phyloP scores from a whole-genome alignment of 2,888 invertebrate genomes.

The Tholera decimalis region DNA sequence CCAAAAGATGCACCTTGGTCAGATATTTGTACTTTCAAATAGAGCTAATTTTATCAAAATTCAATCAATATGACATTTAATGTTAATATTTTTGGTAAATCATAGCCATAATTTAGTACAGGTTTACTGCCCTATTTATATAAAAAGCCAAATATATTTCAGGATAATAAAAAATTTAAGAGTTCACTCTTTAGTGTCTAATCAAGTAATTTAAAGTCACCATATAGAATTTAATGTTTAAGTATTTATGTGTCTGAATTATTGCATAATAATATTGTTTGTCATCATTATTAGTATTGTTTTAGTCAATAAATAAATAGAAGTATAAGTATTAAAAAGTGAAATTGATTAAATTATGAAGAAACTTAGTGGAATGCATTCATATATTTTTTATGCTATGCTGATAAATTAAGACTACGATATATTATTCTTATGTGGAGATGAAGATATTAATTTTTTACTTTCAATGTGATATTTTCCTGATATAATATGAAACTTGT shows the following conservation, averaged over 20 bases:
- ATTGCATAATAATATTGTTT: constrained; percentile 29
- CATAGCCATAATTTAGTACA: constrained; percentile 15
- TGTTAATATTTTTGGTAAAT: constrained; percentile 11
- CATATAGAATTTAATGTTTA: constrained; percentile 11
- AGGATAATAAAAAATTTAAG: constrained; percentile 5
- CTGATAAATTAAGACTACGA: background rate
- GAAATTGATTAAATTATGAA: constrained; percentile 7
- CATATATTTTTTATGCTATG: constrained; percentile 1
- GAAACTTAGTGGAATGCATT: background rate
- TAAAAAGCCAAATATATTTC: constrained; percentile 36
- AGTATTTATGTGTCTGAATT: constrained; percentile 16
- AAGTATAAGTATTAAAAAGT: constrained; percentile 13
- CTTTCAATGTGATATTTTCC: constrained; percentile 71
- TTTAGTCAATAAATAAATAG: constrained; percentile 11
- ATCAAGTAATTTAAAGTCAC: constrained; percentile 11
- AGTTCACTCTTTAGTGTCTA: background rate
- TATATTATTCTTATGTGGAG: constrained; percentile 28
- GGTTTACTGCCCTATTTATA: constrained; percentile 9
- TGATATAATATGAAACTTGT: constrained; percentile 44
- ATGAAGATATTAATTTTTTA: constrained; percentile 31
- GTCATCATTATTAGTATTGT: constrained; percentile 5
- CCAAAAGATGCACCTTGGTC: background rate
- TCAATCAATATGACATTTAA: constrained; percentile 28
- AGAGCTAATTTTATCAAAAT: constrained; percentile 27
- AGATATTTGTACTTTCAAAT: constrained; percentile 21